These are phyloP conservation scores for Vultur gryphus DNA, from an alignment of 2,797 vertebrate species.

Conservation along the genomic window DNA sequence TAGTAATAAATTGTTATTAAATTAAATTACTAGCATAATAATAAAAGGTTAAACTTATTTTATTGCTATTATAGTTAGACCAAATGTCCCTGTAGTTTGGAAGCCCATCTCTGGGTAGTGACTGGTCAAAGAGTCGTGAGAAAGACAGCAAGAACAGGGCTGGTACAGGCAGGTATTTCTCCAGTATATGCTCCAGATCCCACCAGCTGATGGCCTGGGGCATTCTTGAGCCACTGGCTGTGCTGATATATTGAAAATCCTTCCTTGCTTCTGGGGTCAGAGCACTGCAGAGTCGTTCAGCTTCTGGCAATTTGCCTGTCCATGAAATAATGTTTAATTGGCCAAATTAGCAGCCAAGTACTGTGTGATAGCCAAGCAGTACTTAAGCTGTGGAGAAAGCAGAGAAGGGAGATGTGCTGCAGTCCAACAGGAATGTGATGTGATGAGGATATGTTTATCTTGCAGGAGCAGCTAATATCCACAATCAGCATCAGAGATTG, in stretches of 20 bases:
- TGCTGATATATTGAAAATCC: background rate
- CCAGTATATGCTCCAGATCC: background rate
- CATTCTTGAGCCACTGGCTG: background rate
- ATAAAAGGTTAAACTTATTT: background rate
- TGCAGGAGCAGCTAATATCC: background rate
- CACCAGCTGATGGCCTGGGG: background rate
- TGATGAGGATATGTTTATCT: background rate
- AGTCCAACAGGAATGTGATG: background rate
- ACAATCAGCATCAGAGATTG: background rate
- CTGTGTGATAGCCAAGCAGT: background rate
- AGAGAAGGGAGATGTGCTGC: background rate
- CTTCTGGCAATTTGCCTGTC: background rate
- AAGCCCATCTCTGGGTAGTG: background rate
- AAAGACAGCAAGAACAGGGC: background rate
- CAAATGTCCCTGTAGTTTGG: background rate
- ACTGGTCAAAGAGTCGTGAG: background rate
- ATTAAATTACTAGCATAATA: background rate
- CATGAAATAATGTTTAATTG: background rate
- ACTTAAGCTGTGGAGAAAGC: background rate
- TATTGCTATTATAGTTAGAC: background rate
- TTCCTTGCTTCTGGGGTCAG: background rate
- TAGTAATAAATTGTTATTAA: background rate
- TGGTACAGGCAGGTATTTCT: background rate
- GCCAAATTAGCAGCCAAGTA: background rate
- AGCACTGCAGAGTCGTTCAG: background rate